phyloP scores from a whole-genome alignment of 1,140 invertebrate genomes.

The Araneus ventricosus region DNA sequence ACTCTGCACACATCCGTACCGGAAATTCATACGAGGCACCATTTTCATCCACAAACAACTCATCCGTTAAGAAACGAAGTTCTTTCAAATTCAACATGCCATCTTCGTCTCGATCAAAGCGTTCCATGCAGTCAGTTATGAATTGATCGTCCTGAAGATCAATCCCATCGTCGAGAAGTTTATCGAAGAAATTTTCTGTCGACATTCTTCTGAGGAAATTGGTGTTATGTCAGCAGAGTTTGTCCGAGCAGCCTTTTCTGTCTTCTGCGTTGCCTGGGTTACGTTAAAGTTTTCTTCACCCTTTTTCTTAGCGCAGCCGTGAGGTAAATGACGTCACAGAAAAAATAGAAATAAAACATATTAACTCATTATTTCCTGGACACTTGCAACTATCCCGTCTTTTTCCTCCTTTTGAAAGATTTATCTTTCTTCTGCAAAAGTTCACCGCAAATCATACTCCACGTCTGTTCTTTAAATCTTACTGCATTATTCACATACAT shows the following conservation, averaged over 20 bases:
- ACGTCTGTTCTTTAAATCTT: too few species aligned
- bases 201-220: neutral
- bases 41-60: constrained; percentile 91
- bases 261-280: neutral
- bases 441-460: neutral
- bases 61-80: constrained; percentile 90
- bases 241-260: neutral
- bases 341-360: neutral
- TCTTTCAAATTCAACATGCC: constrained; percentile 88
- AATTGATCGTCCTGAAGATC: neutral
- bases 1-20: constrained; percentile 86
- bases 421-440: neutral
- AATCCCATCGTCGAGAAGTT: neutral
- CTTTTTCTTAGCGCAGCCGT: neutral
- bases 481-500: too few species aligned
- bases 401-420: neutral
- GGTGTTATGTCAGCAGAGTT: neutral
- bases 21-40: constrained; percentile 91
- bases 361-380: neutral
- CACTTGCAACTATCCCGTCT: neutral
- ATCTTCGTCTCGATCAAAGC: constrained; percentile 83
- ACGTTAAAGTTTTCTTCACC: neutral
- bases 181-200: constrained; percentile 60
- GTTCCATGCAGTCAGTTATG: constrained; percentile 14
- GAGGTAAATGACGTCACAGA: neutral